phyloP scores from a whole-genome alignment of 92 coral and sea anemone genomes.

The Epizoanthus illoricatus region DNA sequence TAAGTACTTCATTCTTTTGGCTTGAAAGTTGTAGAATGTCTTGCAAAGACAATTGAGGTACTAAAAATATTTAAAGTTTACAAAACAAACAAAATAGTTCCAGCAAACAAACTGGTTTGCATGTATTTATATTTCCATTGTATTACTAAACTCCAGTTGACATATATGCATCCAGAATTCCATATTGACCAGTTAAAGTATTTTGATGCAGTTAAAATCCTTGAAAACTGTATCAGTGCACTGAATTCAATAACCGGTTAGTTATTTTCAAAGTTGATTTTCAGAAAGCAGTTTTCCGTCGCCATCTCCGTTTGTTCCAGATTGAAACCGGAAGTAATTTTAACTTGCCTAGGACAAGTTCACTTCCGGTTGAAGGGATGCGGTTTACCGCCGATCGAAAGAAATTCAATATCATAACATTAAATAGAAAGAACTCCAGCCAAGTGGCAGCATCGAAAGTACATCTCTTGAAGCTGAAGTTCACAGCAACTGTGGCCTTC shows the following conservation, averaged over 20 bases:
- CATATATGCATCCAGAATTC: too few species aligned
- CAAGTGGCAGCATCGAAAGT: slow-evolving; percentile 12
- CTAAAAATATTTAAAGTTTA: slow-evolving; percentile 12
- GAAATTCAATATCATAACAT: slow-evolving; percentile 43
- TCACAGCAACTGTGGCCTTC: neutral
- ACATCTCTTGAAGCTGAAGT: neutral
- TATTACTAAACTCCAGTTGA: too few species aligned
- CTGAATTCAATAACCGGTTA: too few species aligned
- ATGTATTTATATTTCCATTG: neutral
- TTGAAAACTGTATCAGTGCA: too few species aligned
- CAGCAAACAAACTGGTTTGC: neutral
- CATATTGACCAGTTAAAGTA: too few species aligned
- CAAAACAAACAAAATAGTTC: neutral
- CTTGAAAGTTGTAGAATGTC: neutral
- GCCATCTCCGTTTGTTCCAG: neutral
- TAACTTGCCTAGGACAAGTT: slow-evolving; percentile 12
- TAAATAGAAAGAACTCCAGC: neutral
- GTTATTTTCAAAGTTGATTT: too few species aligned
- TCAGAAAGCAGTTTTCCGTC: neutral
- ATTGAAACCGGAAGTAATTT: slow-evolving; percentile 25
- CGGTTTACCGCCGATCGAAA: slow-evolving; percentile 24
- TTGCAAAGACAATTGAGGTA: neutral
- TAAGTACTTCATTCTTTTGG: neutral
- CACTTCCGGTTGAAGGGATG: slow-evolving; percentile 28
- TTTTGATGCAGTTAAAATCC: too few species aligned